These are phyloP conservation scores for Hoplostethus atlanticus DNA, from an alignment of 2,797 vertebrate species.

Conservation along the genomic window DNA sequence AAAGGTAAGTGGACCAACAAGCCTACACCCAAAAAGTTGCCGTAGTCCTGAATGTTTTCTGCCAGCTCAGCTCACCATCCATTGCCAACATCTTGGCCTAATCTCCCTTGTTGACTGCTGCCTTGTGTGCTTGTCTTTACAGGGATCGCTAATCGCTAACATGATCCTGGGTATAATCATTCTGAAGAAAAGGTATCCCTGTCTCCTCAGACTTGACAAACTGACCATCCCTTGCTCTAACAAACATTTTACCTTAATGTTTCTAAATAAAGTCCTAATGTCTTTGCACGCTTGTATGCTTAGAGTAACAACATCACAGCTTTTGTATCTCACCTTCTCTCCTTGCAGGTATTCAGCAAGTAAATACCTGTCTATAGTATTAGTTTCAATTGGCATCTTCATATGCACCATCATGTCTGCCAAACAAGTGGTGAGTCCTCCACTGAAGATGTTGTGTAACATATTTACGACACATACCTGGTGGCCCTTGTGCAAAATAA, in stretches of 20 bases:
- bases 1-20: too few species aligned
- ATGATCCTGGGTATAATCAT: constrained; percentile 97
- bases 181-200: constrained; percentile 94
- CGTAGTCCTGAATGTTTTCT: background rate
- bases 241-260: background rate
- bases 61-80: background rate
- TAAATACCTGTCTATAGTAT: constrained; percentile 92
- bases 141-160: constrained; percentile 98
- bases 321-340: constrained; percentile 6
- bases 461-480: background rate
- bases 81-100: background rate
- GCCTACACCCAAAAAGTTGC: too few species aligned
- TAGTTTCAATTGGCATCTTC: constrained; percentile 95
- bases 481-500: background rate
- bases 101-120: constrained; percentile 23
- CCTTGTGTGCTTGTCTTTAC: constrained; percentile 34
- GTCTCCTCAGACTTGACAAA: constrained; percentile 2
- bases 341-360: constrained; percentile 89
- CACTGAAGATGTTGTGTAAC: background rate
- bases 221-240: background rate
- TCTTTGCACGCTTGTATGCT: background rate
- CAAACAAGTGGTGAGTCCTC: constrained; percentile 93
- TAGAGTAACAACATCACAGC: background rate
- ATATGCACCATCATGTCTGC: constrained; percentile 98
- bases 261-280: background rate